These are phyloP conservation scores for Aphrocallistes beatrix DNA, from an alignment of 37 sponge, comb jelly and placozoan genomes.

Conservation along the genomic window DNA sequence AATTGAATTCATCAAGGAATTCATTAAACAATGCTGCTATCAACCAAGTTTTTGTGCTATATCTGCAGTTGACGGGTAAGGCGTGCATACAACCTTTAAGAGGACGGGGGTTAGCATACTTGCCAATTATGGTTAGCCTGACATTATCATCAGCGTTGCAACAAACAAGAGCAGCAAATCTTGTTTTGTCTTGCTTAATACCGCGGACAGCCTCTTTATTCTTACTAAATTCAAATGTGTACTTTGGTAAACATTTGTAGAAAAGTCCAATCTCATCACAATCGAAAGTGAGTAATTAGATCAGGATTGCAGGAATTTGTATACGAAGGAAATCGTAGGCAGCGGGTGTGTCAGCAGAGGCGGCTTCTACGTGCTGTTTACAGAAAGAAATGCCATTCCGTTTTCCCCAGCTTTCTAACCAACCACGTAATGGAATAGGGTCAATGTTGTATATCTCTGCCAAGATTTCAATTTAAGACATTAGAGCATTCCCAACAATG, in stretches of 20 bases:
- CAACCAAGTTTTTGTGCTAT: not conserved
- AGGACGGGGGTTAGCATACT: not conserved
- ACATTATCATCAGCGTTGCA: not conserved
- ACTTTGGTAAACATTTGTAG: not conserved
- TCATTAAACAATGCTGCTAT: not conserved
- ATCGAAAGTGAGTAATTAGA: too few species aligned
- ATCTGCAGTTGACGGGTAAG: too few species aligned
- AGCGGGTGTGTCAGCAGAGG: not conserved
- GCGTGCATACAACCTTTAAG: not conserved
- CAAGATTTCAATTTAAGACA: not conserved
- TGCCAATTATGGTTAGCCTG: not conserved
- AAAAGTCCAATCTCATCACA: not conserved
- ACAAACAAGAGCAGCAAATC: not conserved
- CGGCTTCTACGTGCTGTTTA: not conserved
- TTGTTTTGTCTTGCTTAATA: not conserved
- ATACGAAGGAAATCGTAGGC: not conserved
- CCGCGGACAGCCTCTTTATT: not conserved
- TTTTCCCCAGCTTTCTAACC: not conserved
- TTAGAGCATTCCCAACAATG: not conserved
- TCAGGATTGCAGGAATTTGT: too few species aligned
- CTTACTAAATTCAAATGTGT: not conserved
- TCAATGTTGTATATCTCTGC: not conserved
- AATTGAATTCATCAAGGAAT: not conserved
- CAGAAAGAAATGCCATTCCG: too few species aligned
- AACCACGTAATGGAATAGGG: not conserved